Conservation (phyloP, 2,113 vertebrate species). For the Thymallus thymallus region DNA sequence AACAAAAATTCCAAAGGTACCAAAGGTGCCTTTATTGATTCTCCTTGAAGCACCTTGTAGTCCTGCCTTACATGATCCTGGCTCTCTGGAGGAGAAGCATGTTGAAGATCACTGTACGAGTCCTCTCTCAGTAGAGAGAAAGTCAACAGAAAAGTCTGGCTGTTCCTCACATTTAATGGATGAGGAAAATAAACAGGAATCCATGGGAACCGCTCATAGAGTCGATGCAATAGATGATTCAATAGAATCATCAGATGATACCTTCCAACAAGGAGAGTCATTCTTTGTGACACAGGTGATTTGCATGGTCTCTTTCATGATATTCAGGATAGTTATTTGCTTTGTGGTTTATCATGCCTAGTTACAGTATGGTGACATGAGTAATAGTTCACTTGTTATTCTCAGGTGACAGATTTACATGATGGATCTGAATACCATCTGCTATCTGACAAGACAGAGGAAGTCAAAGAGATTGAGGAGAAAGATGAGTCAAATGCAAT, state of each 20-base stretch:
- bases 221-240: background rate
- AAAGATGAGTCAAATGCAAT: slow-evolving; percentile 31
- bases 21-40: background rate
- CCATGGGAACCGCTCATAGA: background rate
- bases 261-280: too few species aligned
- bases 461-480: background rate
- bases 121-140: background rate
- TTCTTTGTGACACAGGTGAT: slow-evolving; percentile 77
- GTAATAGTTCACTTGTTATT: slow-evolving; percentile 4
- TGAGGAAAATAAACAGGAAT: background rate
- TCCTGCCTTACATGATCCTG: background rate
- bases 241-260: background rate
- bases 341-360: background rate
- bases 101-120: background rate
- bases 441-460: slow-evolving; percentile 22
- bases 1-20: slow-evolving; percentile 1
- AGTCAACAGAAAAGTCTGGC: background rate
- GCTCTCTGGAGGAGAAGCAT: background rate
- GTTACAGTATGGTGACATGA: background rate
- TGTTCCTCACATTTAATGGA: background rate
- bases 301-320: background rate
- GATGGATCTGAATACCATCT: slow-evolving; percentile 26
- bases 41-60: background rate
- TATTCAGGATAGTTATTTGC: background rate
- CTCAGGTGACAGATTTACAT: slow-evolving; percentile 46